Evolutionary conservation across 2,888 invertebrate genomes (phyloP).

Genomic region (Caenorhabditis becei): DNA sequence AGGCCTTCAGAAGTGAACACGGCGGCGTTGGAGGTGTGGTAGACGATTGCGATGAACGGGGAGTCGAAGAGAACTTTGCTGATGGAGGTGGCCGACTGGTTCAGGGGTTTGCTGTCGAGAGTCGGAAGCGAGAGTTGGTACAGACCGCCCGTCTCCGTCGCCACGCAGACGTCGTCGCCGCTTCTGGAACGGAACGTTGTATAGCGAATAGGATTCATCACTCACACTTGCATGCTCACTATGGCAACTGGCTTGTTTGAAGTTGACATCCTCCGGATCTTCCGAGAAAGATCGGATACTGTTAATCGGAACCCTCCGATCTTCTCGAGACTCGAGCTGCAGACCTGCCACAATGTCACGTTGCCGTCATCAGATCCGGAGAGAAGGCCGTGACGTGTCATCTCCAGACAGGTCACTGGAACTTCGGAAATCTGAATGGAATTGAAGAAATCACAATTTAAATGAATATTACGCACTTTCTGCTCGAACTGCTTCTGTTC

Average conservation of each 20-base stretch:
- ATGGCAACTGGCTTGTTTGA: conserved; percentile 48
- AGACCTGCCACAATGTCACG: conserved; percentile 38
- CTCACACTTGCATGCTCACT: conserved; percentile 54
- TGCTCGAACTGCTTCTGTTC: conserved; percentile 34
- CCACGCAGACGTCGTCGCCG: conserved; percentile 44
- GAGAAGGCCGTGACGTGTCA: conserved; percentile 47
- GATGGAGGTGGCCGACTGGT: conserved; percentile 44
- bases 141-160: conserved; percentile 61
- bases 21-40: conserved; percentile 31
- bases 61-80: conserved; percentile 33
- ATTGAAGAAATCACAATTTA: too few relatives aligned
- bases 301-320: conserved; percentile 23
- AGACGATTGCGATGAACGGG: conserved; percentile 38
- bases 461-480: conserved; percentile 20
- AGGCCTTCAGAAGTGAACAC: conserved; percentile 36
- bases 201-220: neutral
- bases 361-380: conserved; percentile 49
- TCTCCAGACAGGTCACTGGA: conserved; percentile 41
- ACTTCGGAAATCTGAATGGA: conserved; percentile 31
- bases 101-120: conserved; percentile 34
- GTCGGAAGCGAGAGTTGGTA: conserved; percentile 42
- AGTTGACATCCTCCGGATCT: conserved; percentile 46
- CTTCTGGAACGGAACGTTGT: conserved; percentile 22
- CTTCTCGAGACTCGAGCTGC: conserved; percentile 23
- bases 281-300: conserved; percentile 51